A percentile compares a stretch with the other conserved stretches of the same genome.
Evolutionary conservation across 2,888 invertebrate species (phyloP).

Genomic region (Oeneis ivallda): DNA sequence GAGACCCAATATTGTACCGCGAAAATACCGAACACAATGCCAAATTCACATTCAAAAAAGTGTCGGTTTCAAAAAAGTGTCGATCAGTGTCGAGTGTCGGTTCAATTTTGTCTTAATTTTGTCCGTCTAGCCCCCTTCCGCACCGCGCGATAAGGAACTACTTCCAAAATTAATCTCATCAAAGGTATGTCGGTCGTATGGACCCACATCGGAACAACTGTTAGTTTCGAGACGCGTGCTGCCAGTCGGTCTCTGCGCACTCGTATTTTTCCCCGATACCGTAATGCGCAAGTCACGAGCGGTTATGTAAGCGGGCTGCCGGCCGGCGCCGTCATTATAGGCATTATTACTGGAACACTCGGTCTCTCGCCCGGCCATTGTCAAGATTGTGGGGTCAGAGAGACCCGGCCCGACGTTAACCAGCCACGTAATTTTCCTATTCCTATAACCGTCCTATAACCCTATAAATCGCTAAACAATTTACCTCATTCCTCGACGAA

Average conservation of each 20-base stretch:
- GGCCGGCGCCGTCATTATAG: constrained; percentile 76
- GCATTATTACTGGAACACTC: constrained; percentile 74
- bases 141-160: too few relatives aligned
- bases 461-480: constrained; percentile 78
- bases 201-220: constrained; percentile 15
- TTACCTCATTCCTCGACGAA: constrained; percentile 54
- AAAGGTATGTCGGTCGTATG: not conserved
- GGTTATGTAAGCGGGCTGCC: constrained; percentile 79
- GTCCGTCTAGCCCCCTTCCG: too few relatives aligned
- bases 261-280: constrained; percentile 75
- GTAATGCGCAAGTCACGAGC: constrained; percentile 81
- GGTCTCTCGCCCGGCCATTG: constrained; percentile 70
- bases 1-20: too few relatives aligned
- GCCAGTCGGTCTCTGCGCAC: constrained; percentile 45
- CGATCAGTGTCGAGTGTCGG: too few relatives aligned
- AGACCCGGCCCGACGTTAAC: constrained; percentile 58
- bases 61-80: too few relatives aligned
- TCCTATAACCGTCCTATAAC: constrained; percentile 64
- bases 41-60: too few relatives aligned
- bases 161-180: not conserved
- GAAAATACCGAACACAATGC: too few relatives aligned
- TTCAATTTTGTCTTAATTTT: too few relatives aligned
- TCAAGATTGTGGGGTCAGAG: constrained; percentile 80
- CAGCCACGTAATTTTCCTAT: constrained; percentile 75
- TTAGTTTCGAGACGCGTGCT: constrained; percentile 26